These are phyloP conservation scores for Tragelaphus strepsiceros DNA, from an alignment of 2,113 vertebrate species.

Conservation along the genomic window DNA sequence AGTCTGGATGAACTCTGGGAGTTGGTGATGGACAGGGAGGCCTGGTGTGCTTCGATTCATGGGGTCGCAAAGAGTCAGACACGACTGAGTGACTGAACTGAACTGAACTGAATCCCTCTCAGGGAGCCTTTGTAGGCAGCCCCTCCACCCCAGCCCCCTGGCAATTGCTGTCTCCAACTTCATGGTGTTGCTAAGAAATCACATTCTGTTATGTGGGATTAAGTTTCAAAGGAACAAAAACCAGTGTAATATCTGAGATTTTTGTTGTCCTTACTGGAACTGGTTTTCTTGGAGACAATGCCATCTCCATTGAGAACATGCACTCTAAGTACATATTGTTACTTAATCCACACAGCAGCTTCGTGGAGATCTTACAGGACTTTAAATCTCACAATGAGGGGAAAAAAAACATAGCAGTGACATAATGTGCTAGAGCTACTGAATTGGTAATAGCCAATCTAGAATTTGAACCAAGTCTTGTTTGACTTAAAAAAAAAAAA, in stretches of 20 bases:
- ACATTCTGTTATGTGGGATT: not conserved
- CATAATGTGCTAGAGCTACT: not conserved
- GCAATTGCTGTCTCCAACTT: not conserved
- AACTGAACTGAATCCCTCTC: no score
- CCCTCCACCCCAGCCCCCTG: rapidly evolving
- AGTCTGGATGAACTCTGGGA: no score
- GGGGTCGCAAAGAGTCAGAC: no score
- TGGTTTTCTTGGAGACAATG: not conserved
- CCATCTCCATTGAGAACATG: not conserved
- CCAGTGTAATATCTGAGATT: not conserved
- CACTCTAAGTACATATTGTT: not conserved
- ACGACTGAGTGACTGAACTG: no score
- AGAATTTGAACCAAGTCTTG: not conserved
- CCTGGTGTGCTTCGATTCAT: no score
- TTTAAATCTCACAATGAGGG: not conserved
- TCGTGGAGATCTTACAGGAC: not conserved
- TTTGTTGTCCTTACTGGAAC: not conserved
- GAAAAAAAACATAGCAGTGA: not conserved
- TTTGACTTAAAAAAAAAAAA: not conserved
- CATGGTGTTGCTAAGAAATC: not conserved
- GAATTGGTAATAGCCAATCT: not conserved
- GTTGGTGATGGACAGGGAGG: no score
- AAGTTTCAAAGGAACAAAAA: not conserved
- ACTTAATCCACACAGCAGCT: not conserved
- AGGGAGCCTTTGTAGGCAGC: not conserved